Conservation (phyloP, 2,888 invertebrate species). For the Balanococcus diminutus region DNA sequence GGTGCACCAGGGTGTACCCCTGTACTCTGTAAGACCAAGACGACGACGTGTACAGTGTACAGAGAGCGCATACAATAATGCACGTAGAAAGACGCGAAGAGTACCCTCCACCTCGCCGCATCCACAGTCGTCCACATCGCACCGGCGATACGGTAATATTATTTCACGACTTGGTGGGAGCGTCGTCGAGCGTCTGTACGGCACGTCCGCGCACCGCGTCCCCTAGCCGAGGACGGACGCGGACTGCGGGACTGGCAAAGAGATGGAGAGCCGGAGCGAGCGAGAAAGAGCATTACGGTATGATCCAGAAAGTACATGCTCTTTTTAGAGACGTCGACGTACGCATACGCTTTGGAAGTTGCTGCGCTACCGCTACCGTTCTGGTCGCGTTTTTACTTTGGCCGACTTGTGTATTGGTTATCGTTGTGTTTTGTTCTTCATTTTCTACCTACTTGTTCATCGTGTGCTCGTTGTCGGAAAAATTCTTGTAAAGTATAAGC, state of each 20-base stretch:
- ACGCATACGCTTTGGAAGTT: conserved; percentile 25
- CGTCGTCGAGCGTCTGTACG: neutral
- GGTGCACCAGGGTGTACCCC: neutral
- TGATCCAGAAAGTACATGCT: conserved; percentile 26
- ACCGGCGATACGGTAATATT: conserved; percentile 3
- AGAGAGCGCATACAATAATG: neutral
- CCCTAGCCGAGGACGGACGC: too few species aligned
- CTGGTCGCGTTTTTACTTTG: neutral
- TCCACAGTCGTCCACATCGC: neutral
- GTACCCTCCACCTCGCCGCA: neutral
- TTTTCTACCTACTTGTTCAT: neutral
- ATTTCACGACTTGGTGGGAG: conserved; percentile 18
- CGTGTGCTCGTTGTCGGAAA: neutral
- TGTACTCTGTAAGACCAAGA: too few species aligned
- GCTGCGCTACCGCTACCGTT: conserved; percentile 25
- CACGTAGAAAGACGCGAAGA: neutral
- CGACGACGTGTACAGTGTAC: neutral
- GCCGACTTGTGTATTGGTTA: neutral
- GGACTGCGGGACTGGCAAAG: too few species aligned
- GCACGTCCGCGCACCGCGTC: neutral
- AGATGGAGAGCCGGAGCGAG: neutral
- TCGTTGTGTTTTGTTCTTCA: conserved; percentile 18
- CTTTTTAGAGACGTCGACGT: conserved; percentile 24
- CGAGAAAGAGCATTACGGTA: conserved; percentile 2
- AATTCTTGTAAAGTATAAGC: neutral